Percentiles rank a stretch among this genome's conserved stretches.
Conservation (phyloP, 2,888 invertebrate species). For the Orchesella flavescens region DNA sequence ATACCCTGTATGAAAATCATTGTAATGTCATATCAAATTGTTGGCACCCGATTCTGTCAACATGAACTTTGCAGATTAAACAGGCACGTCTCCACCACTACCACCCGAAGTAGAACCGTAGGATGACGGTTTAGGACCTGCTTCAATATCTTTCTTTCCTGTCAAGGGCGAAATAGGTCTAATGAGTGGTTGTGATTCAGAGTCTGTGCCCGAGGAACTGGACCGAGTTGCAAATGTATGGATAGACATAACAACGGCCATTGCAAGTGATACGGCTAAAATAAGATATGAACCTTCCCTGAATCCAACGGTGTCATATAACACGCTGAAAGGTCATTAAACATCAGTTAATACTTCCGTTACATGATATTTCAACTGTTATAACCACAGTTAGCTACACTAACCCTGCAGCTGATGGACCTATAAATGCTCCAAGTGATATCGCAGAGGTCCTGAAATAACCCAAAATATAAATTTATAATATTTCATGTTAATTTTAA, state of each 20-base stretch:
- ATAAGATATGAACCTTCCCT: conserved; percentile 82
- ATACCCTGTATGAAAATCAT: no score
- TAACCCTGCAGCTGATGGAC: conserved; percentile 79
- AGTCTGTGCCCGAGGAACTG: background rate
- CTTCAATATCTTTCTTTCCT: conserved; percentile 18
- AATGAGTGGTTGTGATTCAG: conserved; percentile 36
- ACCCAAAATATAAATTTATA: no score
- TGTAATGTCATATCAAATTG: no score
- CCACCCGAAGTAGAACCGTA: background rate
- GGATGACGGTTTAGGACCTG: background rate
- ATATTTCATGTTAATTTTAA: no score
- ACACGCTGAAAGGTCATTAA: conserved; percentile 75
- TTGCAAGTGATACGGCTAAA: conserved; percentile 79
- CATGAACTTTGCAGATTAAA: background rate
- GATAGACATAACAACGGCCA: conserved; percentile 72
- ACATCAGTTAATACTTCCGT: no score
- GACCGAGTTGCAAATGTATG: background rate
- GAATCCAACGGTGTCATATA: conserved; percentile 84
- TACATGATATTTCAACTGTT: no score
- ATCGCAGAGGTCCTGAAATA: conserved; percentile 85
- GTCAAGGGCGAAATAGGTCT: background rate
- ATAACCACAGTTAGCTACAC: no score
- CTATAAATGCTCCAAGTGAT: conserved; percentile 89
- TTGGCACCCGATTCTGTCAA: background rate
- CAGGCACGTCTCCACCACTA: background rate